Evolutionary conservation across 2,797 vertebrate species (phyloP).

Genomic region (Pteropus rufus): DNA sequence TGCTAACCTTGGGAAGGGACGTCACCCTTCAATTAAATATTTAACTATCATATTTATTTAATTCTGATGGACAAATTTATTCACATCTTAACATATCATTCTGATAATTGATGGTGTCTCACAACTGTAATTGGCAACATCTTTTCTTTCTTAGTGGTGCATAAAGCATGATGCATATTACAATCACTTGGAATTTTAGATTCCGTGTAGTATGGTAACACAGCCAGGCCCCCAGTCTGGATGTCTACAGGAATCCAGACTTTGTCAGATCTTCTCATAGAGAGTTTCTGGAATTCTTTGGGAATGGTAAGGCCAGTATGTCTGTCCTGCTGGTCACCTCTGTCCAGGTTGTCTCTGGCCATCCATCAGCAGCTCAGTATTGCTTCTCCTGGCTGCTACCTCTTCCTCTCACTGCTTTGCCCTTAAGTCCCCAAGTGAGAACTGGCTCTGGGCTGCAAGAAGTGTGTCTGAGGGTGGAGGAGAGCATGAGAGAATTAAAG

Average conservation of each 20-base stretch:
- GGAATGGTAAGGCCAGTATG: not conserved
- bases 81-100: not conserved
- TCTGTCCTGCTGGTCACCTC: not conserved
- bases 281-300: not conserved
- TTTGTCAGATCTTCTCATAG: not conserved
- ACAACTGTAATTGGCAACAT: not conserved
- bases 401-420: not conserved
- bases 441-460: not conserved
- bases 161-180: not conserved
- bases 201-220: not conserved
- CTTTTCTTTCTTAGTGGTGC: not conserved
- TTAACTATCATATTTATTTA: not conserved
- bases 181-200: not conserved
- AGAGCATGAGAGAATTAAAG: not conserved
- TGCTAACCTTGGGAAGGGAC: not conserved
- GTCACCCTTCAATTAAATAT: not conserved
- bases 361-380: not conserved
- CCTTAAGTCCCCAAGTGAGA: not conserved
- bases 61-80: not conserved
- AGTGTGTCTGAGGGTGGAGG: not conserved
- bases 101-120: not conserved
- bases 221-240: not conserved
- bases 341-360: not conserved
- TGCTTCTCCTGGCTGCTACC: not conserved
- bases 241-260: not conserved